Base-by-base conservation (phyloP, 1,140 invertebrate genomes). In the Hypsibius dujardini region DNA sequence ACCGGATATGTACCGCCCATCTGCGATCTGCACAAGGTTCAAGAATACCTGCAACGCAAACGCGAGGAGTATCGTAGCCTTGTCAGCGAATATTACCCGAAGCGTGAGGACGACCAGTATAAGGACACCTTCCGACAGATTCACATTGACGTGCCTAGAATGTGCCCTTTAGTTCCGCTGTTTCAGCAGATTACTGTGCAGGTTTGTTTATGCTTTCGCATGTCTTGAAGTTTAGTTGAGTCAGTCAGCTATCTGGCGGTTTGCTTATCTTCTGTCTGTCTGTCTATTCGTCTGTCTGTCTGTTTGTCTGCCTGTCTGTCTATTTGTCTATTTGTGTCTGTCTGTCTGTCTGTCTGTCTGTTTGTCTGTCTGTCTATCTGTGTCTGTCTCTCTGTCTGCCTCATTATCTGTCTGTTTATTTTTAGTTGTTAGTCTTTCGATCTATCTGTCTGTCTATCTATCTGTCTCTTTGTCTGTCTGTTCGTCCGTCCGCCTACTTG, bases 41-140 rank as follows among this genome's bases (percentile, higher is more conserved):
- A 56, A n/a, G 59, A 74, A 46, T 82, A 90, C 15, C 78, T 98
- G 59, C 85, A 92, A 76, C 82, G 92, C 70, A 98, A 98, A 80
- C 83, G 95, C 45, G 86, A 91, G 70, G 93, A 97, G 77, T 99
- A 99, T 82, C 90, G 89, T 83, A 88, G 89, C 79, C 87, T 95
- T 76, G 89, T 98, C 2, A 86, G 89, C 75, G 92, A 98, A 79
- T 98, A 98, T 82, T 98, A 95, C 78, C 89, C 92, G 75, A 88
- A 89, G 0, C 87, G 95, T 76, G 84, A 90, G 76, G 92, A 97
- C 77, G 93, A 97, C 78, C 84, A 85, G 59, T 88, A 92, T 79
- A 86, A 90, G 78, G 92, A 96, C 77, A 98, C 92, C 59, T 96
- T 95, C 82, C 84, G 91, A 78, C 92, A 91, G 85, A 96, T 97